Evolutionary conservation across 2,888 invertebrate species (phyloP).

Genomic region (Drosophila kambysellisi): DNA sequence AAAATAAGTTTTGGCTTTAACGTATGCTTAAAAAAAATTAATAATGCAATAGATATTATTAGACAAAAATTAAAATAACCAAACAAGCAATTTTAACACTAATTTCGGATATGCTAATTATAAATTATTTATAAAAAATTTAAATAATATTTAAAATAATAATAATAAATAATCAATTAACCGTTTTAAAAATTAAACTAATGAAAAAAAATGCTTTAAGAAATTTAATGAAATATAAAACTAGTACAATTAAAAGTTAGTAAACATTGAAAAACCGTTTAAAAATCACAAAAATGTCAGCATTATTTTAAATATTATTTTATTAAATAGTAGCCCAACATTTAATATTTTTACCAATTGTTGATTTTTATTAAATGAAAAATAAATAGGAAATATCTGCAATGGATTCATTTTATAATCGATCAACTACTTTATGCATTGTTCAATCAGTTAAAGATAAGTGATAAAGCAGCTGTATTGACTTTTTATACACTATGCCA

Average conservation of each 20-base stretch:
- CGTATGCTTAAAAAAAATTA: too few relatives aligned
- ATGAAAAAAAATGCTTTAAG: neutral
- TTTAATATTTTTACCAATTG: neutral
- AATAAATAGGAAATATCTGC: neutral
- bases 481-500: neutral
- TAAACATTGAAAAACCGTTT: neutral
- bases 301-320: neutral
- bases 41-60: neutral
- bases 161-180: neutral
- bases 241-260: accelerated
- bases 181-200: neutral
- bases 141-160: neutral
- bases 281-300: too few relatives aligned
- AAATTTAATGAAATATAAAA: neutral
- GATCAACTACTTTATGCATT: neutral
- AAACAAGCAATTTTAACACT: neutral
- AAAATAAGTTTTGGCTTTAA: too few relatives aligned
- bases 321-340: neutral
- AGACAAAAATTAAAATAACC: neutral
- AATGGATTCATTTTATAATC: neutral
- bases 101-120: too few relatives aligned
- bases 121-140: neutral
- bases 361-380: neutral
- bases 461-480: slow-evolving; percentile 10
- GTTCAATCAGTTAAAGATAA: neutral